Base-by-base conservation (phyloP, 2,888 invertebrate species). In the Drosophila gaucha region DNA sequence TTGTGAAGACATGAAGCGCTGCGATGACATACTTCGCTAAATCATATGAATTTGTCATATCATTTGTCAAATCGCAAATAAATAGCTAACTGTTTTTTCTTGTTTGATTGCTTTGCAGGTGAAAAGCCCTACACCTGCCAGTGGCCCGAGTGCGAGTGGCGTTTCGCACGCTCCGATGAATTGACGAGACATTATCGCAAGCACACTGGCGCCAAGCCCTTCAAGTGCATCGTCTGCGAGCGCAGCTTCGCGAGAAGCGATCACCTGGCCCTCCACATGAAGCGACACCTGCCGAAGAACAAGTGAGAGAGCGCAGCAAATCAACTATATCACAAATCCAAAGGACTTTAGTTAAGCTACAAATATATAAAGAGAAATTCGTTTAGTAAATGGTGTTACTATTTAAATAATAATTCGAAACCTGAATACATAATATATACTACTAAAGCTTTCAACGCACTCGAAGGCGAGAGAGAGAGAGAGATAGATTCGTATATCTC, bases 111-210 rank as follows among this genome's bases (percentile, higher is more conserved):
- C 93, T 14, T 24, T 41, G 24, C 41, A 98, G 98, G 98, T 85
- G 98, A 99, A 92, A 99, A 99, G 92, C 98, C 98, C 76, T 99
- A 98, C 93, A 97, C 97, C 90, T 98, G 98, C 93, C 97, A 97
- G 91, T 98, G 98, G 98, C 97, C 97, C 46, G 98, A 98, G 90
- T 99, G 98, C 93, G 97, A 98, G 91, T 99, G 98, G 98, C 94
- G 98, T 89, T 98, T 98, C 92, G 98, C 98, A 59, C 94, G 98
- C 67, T 97, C 97, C 43, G 98, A 98, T 93, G 98, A 98, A 93
- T 93, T 98, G 91, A 98, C 98, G 64, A 95, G 98, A 83, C 98
- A 98, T 92, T 98, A 97, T 93, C 95, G 98, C 89, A 98, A 98
- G 92, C 98, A 98, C 93, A 98, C 98, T 1, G 98, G 98, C 30